Base-by-base conservation (phyloP, 2,797 vertebrate genomes). In the Gobio occitaniae region DNA sequence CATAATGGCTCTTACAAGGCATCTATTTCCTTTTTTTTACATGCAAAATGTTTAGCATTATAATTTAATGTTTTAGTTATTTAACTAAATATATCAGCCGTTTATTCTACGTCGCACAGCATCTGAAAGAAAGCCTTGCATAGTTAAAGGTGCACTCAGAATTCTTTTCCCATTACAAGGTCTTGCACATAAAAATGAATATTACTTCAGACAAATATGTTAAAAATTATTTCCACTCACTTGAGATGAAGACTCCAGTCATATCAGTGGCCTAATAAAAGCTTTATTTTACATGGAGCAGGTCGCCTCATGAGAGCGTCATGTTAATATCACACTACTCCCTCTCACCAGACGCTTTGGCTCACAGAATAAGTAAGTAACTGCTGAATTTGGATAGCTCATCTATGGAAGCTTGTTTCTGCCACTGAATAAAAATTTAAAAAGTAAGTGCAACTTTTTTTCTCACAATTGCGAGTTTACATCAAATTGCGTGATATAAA, bases 1-100 rank as follows among this genome's bases (percentile, higher is more conserved):
- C 13, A 25, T 52, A 65, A 10, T 15, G 63, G 29, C 7, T 38
- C 19, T 25, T 38, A 50, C 4, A n/a, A 63, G 17, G n/a, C 78
- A 68, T 68, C 36, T 25, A 56, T 41, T 54, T 81, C n/a, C n/a
- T 59, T 70, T 48, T 81, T 36, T 81, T 36, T 54, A 2, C n/a
- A 17, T 29, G 50, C 3, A 56, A 29, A 71, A 32, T 29, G 21
- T 29, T 8, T 11, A 47, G 21, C 13, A 78, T 25, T 25, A 15
- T 7, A 16, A 71, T 0, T 29, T 17, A 6, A 47, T n/a, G n/a
- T 44, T 44, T n/a, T 3, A 8, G 16, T 68, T 38, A 38, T 68
- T 68, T 47, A 47, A 47, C 13, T 9, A 71, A 71, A 47, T 71
- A 47, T 6, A 11, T 72, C n/a, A 48, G 3, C 3, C 44, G 29